Base-by-base conservation (phyloP, 2,888 invertebrate genomes). In the Drosophila parthenogenetica region DNA sequence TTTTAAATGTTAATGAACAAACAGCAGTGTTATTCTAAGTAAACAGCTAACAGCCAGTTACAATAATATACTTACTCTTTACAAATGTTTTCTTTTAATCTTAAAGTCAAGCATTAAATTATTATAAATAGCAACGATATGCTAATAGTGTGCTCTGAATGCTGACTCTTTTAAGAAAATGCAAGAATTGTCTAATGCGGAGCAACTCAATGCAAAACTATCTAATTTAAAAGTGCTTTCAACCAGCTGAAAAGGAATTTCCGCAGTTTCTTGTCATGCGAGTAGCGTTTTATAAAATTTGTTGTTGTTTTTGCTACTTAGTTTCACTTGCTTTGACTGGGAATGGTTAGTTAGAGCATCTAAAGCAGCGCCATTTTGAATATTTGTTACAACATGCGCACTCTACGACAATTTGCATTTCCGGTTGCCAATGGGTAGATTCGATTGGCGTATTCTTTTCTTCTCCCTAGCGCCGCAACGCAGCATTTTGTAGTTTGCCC, bases 321-420 rank as follows among this genome's bases (percentile, higher is more conserved):
- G 22, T 22, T 22, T 22, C 5, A 22, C 22, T 22, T 5, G 22
- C 22, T 73, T 61, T 59, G 62, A 65, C 80, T 59, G 45, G 17
- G 32, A 54, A 77, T 68, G 84, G 81, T 83, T 83, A 83, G 89
- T 87, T 83, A 77, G 81, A 77, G 22, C 25, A 7, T 48, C 32
- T 59, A 48, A 29, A 5, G 64, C 49, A 61, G 58, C 74, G 81
- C 78, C 71, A 89, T 89, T 88, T 89, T 89, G 88, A 74, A 89
- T 85, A 13, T 35, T 87, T 85, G 86, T 82, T 75, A 89, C 86
- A 85, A 84, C 82, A 89, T 87, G 84, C 86, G 82, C 79, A 85
- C 67, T 69, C 66, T 35, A 75, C 69, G 69, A 85, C 88, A 89
- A 85, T 85, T 85, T 85, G 89, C 85, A 85, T 85, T 85, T 85